These are phyloP conservation scores for Euthynnus affinis DNA, from an alignment of 2,797 vertebrate species.

Conservation along the genomic window DNA sequence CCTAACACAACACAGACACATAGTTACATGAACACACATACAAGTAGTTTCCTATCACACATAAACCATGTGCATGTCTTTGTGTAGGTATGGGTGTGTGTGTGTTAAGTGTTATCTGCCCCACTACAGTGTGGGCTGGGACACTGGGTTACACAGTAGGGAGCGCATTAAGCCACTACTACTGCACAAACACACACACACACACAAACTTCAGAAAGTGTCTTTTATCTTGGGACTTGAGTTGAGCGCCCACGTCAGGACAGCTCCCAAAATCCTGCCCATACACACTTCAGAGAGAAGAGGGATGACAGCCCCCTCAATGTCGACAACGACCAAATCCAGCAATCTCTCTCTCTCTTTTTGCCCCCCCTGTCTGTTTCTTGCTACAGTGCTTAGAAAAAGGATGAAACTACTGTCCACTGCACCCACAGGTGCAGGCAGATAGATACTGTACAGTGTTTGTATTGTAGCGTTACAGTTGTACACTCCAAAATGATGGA, in stretches of 20 bases:
- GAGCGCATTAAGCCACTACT: constrained; percentile 77
- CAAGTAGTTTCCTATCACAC: constrained; percentile 20
- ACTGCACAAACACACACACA: constrained; percentile 61
- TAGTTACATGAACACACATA: constrained; percentile 10
- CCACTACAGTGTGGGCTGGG: constrained; percentile 80
- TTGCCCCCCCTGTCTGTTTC: constrained; percentile 5
- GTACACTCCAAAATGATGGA: background rate
- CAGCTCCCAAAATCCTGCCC: constrained; percentile 80
- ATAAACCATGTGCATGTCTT: constrained; percentile 34
- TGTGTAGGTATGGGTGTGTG: constrained; percentile 53
- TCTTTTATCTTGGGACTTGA: constrained; percentile 83
- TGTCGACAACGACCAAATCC: constrained; percentile 59
- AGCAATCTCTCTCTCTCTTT: constrained; percentile 22
- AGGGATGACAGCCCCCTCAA: constrained; percentile 59
- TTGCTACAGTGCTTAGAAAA: constrained; percentile 42
- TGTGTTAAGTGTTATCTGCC: constrained; percentile 80
- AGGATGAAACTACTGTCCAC: constrained; percentile 55
- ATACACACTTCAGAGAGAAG: constrained; percentile 72
- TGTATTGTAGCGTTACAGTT: constrained; percentile 13
- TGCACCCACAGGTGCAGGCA: constrained; percentile 48
- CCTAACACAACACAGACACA: constrained; percentile 10
- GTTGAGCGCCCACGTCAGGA: constrained; percentile 78
- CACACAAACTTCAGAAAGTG: constrained; percentile 79
- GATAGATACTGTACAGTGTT: constrained; percentile 42
- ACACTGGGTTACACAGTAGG: constrained; percentile 82